Evolutionary conservation across 2,888 invertebrate species (phyloP), one percentile per base, ranked within the genome.

Genomic region (Trichogramma dendrolimi): DNA sequence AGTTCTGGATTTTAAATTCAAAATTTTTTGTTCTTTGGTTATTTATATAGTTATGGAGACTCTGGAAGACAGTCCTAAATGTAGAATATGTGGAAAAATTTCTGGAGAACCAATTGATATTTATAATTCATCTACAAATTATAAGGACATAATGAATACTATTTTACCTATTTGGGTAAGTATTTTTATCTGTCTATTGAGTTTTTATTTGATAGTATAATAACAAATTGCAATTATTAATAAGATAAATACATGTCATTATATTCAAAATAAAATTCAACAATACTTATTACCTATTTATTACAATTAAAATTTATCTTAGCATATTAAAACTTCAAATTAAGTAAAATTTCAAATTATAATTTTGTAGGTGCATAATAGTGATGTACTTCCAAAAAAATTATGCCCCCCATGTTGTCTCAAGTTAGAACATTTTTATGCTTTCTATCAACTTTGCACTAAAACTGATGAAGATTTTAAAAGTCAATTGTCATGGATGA

Each of bases 361-460:
- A 61, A 58, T 49, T 56, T 48, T 60, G 8, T 67, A 78, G 78
- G 76, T 78, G 47, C 77, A 78, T 62, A 73, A 78, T 68, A 72
- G 77, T 76, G 78, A 78, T 64, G 62, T 77, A 58, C 65, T 78
- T 38, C 78, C 78, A 40, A 78, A 78, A 60, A 74, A 78, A 63
- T 76, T 78, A 72, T 78, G 78, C 58, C 74, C 76, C 53, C 71
- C 75, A 4, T 78, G 78, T 67, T 75, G 75, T 62, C 76, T 74
- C 65, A 78, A 78, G 60, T 66, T 78, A 11, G 73, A 76, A 60
- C 77, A 78, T 61, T 78, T 76, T 58, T 71, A 77, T 60, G 72
- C 76, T 60, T 78, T 78, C 58, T 78, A 78, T 68, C 65, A 72
- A 6, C 71, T 75, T 10, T 76, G 76, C 60, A 60, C 74, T 41